Base-by-base conservation (phyloP, 2,113 vertebrate species). In the Pterophyllum scalare region DNA sequence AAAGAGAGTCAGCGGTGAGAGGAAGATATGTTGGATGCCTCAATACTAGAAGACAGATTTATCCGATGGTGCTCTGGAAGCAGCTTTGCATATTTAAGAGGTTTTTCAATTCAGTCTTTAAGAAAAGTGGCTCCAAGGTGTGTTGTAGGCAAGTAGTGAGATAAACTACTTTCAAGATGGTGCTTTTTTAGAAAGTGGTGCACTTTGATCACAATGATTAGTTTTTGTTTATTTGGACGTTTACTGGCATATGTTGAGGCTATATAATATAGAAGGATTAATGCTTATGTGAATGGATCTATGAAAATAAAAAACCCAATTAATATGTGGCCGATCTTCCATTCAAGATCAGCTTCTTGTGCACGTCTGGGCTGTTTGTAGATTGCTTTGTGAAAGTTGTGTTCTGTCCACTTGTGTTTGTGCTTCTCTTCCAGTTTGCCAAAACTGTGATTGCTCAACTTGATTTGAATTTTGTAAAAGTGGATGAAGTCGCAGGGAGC, bases 1-100 rank as follows among this genome's bases (percentile, higher is more conserved):
- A 26, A 78, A 46, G 77, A 14, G 22, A 46, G 33, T 46, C 57
- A 14, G 10, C 11, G 15, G 14, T 20, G 35, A 31, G 54, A 57
- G 49, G 26, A 28, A 65, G 43, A 40, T 15, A 11, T 72, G 24
- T 46, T 40, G 17, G 31, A 54, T 61, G 54, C 33, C 40, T 60
- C 24, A 5, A 65, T 62, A 54, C 28, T 31, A 43, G 54, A 58
- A 52, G 54, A 61, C 75, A 83, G 56, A 70, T 58, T 61, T 64
- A 61, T 75, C 33, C 3, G 14, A 64, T 79, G 33, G 43, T 0
- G 17, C 13, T 76, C 40, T 59, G 22, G 70, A 72, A n/a, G 40
- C 72, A 31, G 76, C 49, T 85, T 67, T 80, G 10, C 75, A 77
- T 83, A 79, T 72, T 88, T 33, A 52, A 75, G 24, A 82, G 54